Percentiles rank a stretch among this genome's conserved stretches.
Evolutionary conservation across 2,888 invertebrate genomes (phyloP).

Genomic region (Diogma glabrata): DNA sequence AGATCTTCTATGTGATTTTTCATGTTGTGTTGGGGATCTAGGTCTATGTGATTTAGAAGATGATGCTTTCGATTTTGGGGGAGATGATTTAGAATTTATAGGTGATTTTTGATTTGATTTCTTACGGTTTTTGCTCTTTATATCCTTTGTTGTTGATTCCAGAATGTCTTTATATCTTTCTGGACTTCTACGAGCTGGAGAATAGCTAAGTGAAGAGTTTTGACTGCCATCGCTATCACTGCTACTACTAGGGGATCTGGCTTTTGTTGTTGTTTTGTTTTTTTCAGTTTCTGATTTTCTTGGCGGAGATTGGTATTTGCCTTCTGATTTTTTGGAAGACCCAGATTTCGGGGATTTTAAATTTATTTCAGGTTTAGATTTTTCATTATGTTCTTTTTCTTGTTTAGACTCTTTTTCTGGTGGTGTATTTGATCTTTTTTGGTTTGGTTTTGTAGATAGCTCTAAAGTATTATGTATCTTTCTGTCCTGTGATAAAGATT

Average conservation of each 20-base stretch:
- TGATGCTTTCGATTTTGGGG: conserved; percentile 12
- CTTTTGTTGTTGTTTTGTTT: not conserved
- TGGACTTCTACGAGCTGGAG: conserved; percentile 54
- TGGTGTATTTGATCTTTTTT: too few relatives aligned
- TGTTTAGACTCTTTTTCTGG: too few relatives aligned
- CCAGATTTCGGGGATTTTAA: too few relatives aligned
- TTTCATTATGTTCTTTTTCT: too few relatives aligned
- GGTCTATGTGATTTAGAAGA: conserved; percentile 14
- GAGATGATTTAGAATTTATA: conserved; percentile 10
- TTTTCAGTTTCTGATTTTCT: too few relatives aligned
- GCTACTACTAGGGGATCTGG: not conserved
- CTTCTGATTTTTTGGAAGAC: too few relatives aligned
- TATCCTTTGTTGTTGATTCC: conserved; percentile 35
- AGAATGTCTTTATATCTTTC: conserved; percentile 55
- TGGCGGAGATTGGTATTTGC: too few relatives aligned
- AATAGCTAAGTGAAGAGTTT: conserved; percentile 49
- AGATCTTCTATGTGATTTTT: not conserved
- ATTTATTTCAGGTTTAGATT: not conserved
- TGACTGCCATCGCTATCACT: not conserved
- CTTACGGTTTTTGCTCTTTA: conserved; percentile 14
- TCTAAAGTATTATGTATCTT: too few relatives aligned
- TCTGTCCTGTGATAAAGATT: too few relatives aligned
- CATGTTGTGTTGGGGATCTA: conserved; percentile 16
- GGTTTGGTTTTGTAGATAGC: too few relatives aligned
- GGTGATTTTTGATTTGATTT: conserved; percentile 15